Conservation (phyloP, 2,888 invertebrate species). For the Tetragonula carbonaria region DNA sequence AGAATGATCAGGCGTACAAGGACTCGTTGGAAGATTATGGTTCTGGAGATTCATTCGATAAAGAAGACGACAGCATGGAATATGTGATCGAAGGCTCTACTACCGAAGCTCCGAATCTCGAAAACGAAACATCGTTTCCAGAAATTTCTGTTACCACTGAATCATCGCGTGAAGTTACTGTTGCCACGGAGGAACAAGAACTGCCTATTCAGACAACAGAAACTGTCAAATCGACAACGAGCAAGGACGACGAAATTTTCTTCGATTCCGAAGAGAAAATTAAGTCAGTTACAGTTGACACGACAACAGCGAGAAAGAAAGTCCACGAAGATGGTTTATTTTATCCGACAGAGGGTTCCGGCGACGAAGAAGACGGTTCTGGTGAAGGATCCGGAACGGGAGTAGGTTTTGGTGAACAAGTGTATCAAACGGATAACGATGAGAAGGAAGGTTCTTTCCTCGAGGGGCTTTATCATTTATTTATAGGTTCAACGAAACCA, state of each 20-base stretch:
- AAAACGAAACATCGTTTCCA: constrained; percentile 59
- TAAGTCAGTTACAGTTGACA: constrained; percentile 5
- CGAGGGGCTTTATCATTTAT: constrained; percentile 50
- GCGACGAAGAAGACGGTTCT: constrained; percentile 83
- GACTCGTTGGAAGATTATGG: constrained; percentile 80
- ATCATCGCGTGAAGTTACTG: not conserved
- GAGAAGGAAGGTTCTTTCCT: constrained; percentile 43
- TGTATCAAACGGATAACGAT: not conserved
- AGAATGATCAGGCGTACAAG: constrained; percentile 87
- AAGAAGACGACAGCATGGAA: constrained; percentile 25
- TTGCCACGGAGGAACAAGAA: no score
- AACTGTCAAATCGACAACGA: not conserved
- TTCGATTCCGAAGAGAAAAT: constrained; percentile 67
- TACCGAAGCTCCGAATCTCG: not conserved
- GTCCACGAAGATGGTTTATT: constrained; percentile 70
- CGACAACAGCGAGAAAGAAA: constrained; percentile 33
- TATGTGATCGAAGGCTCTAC: constrained; percentile 47
- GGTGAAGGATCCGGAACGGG: constrained; percentile 83
- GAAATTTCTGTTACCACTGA: not conserved
- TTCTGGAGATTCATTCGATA: constrained; percentile 62
- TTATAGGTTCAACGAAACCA: constrained; percentile 48
- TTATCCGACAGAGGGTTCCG: constrained; percentile 80
- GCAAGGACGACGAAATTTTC: constrained; percentile 66
- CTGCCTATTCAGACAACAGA: not conserved
- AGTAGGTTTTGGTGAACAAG: constrained; percentile 64